These are phyloP conservation scores for Myiagra hebetior DNA, from an alignment of 2,113 vertebrate genomes.

Conservation along the genomic window DNA sequence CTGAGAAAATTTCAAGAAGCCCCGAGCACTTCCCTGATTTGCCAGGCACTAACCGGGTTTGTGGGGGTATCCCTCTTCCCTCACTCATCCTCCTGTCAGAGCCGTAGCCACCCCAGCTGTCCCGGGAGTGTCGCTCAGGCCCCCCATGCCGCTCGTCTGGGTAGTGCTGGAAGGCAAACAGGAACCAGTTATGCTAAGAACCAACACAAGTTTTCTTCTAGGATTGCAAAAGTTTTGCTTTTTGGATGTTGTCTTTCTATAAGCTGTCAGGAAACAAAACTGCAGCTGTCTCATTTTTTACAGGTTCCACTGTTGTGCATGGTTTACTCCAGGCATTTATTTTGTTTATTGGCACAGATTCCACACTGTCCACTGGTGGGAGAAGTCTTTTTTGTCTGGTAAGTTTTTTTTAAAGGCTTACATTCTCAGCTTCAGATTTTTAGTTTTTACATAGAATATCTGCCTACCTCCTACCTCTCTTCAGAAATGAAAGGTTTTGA, in stretches of 20 bases:
- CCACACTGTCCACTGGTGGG: fast-evolving
- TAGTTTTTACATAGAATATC: fast-evolving
- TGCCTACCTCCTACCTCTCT: neutral
- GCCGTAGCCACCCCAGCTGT: slow-evolving; percentile 78
- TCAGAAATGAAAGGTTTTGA: neutral
- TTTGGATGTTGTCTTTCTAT: neutral
- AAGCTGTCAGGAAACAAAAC: neutral
- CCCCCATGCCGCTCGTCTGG: slow-evolving; percentile 74
- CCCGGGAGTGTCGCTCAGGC: slow-evolving; percentile 81
- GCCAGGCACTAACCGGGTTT: slow-evolving; percentile 60
- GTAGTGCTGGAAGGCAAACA: slow-evolving; percentile 78
- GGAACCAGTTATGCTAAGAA: neutral
- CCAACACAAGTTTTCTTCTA: fast-evolving
- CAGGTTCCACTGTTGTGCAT: neutral
- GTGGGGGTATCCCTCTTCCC: slow-evolving; percentile 63
- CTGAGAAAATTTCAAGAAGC: neutral
- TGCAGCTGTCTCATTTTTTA: neutral
- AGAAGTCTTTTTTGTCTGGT: neutral
- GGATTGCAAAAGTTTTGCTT: neutral
- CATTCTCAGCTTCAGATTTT: neutral
- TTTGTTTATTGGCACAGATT: neutral
- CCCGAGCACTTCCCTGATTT: neutral
- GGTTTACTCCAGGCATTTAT: neutral
- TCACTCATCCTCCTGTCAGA: slow-evolving; percentile 83
- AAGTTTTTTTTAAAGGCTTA: neutral